Evolutionary conservation across 2,113 vertebrate genomes (phyloP), one percentile per base, ranked within the genome.

Genomic region (Tricholaema leucomelas): DNA sequence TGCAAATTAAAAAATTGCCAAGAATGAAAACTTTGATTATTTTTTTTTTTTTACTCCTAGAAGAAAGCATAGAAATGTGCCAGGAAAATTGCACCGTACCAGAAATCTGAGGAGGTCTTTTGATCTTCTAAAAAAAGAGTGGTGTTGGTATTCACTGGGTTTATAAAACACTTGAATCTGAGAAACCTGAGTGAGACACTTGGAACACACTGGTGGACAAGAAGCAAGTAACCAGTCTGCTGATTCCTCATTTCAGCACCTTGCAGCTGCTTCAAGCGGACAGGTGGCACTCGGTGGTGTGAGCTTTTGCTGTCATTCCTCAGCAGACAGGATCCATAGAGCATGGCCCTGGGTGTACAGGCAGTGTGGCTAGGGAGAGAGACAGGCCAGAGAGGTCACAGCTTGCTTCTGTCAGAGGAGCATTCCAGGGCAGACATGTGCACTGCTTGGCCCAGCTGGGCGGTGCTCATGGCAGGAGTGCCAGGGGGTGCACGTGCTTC

Each of bases 161-260:
- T 93, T 95, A 96, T 82, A 96, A 96, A 97, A 96, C 38, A 75
- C 91, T 66, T 96, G 84, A 44, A 92, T 95, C 46, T 2, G 91
- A 96, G 94, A 96, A 96, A 97, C 96, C 97, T 97, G 97, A 97
- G 97, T 95, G 87, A 95, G 95, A 93, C 91, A 92, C 91, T 96
- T 93, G 2, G 30, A 96, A 92, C 94, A 60, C 91, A 95, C 85
- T 93, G 89, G 82, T 93, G 74, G 65, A 92, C 38, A 87, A 73
- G 58, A 77, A 88, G 75, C 79, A 58, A 78, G 46, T 60, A 82
- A 82, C 33, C 83, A 76, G 81, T 85, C 94, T 82, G 71, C 72
- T 95, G 88, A 81, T 56, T 80, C 73, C 79, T 33, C 40, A 55
- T 63, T 88, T 74, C 91, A 82, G 88, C 76, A 85, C 80, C 77